phyloP scores from a whole-genome alignment of 2,888 invertebrate species.

The Lacanobia oleracea region DNA sequence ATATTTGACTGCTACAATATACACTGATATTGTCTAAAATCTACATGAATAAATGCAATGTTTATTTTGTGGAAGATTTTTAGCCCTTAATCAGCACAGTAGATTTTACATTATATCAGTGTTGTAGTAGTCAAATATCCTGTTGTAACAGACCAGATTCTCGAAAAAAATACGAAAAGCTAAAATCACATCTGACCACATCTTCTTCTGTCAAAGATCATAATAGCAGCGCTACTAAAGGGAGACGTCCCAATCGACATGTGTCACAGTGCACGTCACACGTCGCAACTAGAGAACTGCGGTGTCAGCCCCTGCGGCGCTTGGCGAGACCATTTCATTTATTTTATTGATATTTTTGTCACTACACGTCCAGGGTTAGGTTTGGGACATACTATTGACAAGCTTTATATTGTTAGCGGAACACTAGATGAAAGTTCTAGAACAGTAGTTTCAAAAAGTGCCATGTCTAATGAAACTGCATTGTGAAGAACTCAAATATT shows the following conservation, averaged over 20 bases:
- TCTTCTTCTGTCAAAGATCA: not conserved
- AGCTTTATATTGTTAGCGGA: not conserved
- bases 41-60: too few relatives aligned
- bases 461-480: too few relatives aligned
- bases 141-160: not conserved
- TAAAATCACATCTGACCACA: slow-evolving; percentile 3
- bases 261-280: slow-evolving; percentile 33
- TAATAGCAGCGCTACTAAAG: slow-evolving; percentile 1
- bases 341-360: slow-evolving; percentile 81
- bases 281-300: slow-evolving; percentile 19
- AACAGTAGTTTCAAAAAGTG: too few relatives aligned
- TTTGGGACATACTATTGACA: not conserved
- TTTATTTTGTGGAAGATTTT: too few relatives aligned
- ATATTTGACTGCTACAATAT: too few relatives aligned
- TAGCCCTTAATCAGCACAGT: too few relatives aligned
- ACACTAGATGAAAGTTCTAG: too few relatives aligned
- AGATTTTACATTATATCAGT: too few relatives aligned
- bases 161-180: not conserved
- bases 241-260: slow-evolving; percentile 33
- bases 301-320: slow-evolving; percentile 47
- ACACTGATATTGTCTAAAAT: too few relatives aligned
- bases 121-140: too few relatives aligned
- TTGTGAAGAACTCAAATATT: too few relatives aligned
- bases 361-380: slow-evolving; percentile 53
- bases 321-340: slow-evolving; percentile 74